These are phyloP conservation scores for Pristionchus arcanus DNA, from an alignment of 2,888 invertebrate genomes.

Conservation along the genomic window DNA sequence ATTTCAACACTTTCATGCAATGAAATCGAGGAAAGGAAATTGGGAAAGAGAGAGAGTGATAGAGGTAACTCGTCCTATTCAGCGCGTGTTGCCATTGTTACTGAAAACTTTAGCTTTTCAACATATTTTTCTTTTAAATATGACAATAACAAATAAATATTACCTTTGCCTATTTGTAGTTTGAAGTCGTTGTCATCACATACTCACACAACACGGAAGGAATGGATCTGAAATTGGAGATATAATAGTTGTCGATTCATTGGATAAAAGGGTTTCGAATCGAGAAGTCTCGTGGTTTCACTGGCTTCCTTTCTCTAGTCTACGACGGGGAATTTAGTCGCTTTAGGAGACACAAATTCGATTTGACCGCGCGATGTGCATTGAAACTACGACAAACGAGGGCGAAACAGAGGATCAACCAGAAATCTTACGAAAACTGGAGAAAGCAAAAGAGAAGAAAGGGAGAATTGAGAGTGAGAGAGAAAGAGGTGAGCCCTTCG, in stretches of 20 bases:
- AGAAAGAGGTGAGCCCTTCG: slow-evolving; percentile 11
- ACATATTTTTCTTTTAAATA: background rate
- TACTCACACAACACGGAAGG: slow-evolving; percentile 3
- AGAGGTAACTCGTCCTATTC: background rate
- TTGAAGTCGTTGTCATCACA: slow-evolving; percentile 34
- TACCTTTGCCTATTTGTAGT: slow-evolving; percentile 37
- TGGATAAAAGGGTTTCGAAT: too few species aligned
- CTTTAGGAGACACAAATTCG: slow-evolving; percentile 19
- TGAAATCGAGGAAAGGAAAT: slow-evolving; percentile 12
- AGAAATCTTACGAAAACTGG: background rate
- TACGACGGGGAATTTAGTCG: background rate
- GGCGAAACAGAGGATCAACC: background rate
- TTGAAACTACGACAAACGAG: slow-evolving; percentile 29
- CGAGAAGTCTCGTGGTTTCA: background rate
- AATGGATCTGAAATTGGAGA: slow-evolving; percentile 6
- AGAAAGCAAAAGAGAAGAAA: background rate
- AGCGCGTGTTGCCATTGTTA: background rate
- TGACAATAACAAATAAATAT: background rate
- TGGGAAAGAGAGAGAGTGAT: background rate
- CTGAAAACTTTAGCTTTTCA: background rate
- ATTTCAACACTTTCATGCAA: slow-evolving; percentile 40
- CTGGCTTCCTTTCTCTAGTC: slow-evolving; percentile 1
- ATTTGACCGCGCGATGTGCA: background rate
- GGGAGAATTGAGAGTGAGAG: background rate
- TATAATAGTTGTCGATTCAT: too few species aligned